These are phyloP conservation scores for Barbus barbus DNA, from an alignment of 2,113 vertebrate genomes.

Conservation along the genomic window DNA sequence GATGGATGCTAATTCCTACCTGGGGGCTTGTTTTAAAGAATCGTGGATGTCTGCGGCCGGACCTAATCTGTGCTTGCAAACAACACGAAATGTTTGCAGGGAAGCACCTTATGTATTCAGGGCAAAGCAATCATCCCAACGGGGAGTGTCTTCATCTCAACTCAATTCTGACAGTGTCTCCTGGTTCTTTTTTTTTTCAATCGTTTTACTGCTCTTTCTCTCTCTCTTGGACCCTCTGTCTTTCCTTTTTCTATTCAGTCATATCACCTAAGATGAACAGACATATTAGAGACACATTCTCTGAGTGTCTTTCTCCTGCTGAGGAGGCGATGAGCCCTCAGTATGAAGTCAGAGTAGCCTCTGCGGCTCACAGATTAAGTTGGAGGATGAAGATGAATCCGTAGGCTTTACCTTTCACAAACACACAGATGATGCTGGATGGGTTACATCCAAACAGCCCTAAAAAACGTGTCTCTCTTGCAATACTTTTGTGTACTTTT, in stretches of 20 bases:
- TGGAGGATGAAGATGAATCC: conserved; percentile 2
- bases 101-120: conserved; percentile 70
- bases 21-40: conserved; percentile 74
- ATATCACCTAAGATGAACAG: background rate
- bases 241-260: background rate
- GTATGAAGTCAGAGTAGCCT: conserved; percentile 36
- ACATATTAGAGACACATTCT: background rate
- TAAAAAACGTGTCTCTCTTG: background rate
- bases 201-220: background rate
- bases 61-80: conserved; percentile 78
- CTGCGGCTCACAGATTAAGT: conserved; percentile 31
- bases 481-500: background rate
- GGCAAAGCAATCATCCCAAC: conserved; percentile 35
- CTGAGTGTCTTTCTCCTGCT: conserved; percentile 11
- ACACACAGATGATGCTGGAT: conserved; percentile 8
- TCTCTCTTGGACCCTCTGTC: background rate
- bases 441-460: conserved; percentile 18
- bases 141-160: conserved; percentile 17
- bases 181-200: background rate
- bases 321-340: conserved; percentile 23
- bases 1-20: conserved; percentile 83
- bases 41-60: conserved; percentile 70
- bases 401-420: background rate
- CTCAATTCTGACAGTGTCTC: conserved; percentile 19
- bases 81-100: conserved; percentile 63